Percentiles rank a stretch among this genome's conserved stretches.
Conservation (phyloP, 2,888 invertebrate genomes). For the Matsumyia berberina region DNA sequence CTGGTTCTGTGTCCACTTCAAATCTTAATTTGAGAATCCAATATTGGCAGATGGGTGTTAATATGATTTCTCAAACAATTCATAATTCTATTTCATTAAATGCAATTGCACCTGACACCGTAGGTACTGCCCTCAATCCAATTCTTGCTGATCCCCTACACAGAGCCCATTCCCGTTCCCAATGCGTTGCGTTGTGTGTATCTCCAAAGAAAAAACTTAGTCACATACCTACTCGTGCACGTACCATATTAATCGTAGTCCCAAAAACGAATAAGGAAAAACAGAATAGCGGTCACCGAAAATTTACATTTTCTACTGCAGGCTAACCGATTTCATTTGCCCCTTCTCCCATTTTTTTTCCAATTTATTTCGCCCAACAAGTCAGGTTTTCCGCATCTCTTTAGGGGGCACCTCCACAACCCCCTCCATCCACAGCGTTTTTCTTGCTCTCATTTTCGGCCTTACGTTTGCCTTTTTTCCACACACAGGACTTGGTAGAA, state of each 20-base stretch:
- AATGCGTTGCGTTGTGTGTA: constrained; percentile 13
- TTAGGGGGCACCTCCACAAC: constrained; percentile 7
- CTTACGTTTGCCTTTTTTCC: constrained; percentile 11
- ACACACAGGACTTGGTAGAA: constrained; percentile 38
- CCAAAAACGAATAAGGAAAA: constrained; percentile 31
- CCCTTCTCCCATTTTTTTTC: constrained; percentile 4
- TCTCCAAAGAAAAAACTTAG: background rate
- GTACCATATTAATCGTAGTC: constrained; percentile 49
- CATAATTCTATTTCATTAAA: constrained; percentile 81
- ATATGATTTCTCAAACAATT: constrained; percentile 79
- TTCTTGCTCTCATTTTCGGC: constrained; percentile 60
- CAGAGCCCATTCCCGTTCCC: background rate
- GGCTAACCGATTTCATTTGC: constrained; percentile 54
- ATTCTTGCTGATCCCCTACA: background rate
- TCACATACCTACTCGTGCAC: constrained; percentile 7
- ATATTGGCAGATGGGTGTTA: no score
- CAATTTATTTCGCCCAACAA: constrained; percentile 50
- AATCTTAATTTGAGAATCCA: no score
- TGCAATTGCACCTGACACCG: constrained; percentile 23
- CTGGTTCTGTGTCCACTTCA: no score
- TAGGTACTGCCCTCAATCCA: background rate
- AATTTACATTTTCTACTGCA: constrained; percentile 60
- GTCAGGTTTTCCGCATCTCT: constrained; percentile 42
- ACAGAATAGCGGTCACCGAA: constrained; percentile 62
- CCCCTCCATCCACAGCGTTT: constrained; percentile 28